A percentile compares a stretch with the other conserved stretches of the same genome.
Conservation (phyloP, 2,888 invertebrate species). For the Mythimna albipuncta region DNA sequence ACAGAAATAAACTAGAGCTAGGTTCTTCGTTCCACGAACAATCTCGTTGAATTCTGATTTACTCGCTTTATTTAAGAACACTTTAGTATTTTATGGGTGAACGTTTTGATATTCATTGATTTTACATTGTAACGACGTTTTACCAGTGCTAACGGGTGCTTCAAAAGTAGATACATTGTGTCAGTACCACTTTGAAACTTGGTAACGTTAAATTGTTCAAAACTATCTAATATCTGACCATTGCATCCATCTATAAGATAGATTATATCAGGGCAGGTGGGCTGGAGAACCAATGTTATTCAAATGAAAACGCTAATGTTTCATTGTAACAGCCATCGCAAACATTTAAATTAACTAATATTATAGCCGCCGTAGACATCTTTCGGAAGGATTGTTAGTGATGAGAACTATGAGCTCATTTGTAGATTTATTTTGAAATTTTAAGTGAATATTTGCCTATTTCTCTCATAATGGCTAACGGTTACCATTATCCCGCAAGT, state of each 20-base stretch:
- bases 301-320: not conserved
- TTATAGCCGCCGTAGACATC: not conserved
- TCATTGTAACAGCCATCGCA: too few species aligned
- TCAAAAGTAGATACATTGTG: not conserved
- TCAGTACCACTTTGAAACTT: not conserved
- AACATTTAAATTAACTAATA: too few species aligned
- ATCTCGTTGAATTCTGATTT: constrained; percentile 50
- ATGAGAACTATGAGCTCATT: not conserved
- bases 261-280: too few species aligned
- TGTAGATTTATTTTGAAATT: not conserved
- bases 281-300: not conserved
- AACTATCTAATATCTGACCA: not conserved
- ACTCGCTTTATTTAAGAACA: constrained; percentile 31
- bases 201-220: not conserved
- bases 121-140: not conserved
- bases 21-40: constrained; percentile 22
- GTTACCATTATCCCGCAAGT: too few species aligned
- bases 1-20: constrained; percentile 38
- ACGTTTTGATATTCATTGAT: constrained; percentile 16
- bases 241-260: not conserved
- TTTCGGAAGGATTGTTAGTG: not conserved
- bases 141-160: not conserved
- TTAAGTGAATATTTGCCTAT: not conserved
- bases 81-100: constrained; percentile 8
- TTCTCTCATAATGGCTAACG: not conserved